Percentiles rank a stretch among this genome's conserved stretches.
These are phyloP conservation scores for Antidorcas marsupialis DNA, from an alignment of 2,113 vertebrate genomes.

Conservation along the genomic window DNA sequence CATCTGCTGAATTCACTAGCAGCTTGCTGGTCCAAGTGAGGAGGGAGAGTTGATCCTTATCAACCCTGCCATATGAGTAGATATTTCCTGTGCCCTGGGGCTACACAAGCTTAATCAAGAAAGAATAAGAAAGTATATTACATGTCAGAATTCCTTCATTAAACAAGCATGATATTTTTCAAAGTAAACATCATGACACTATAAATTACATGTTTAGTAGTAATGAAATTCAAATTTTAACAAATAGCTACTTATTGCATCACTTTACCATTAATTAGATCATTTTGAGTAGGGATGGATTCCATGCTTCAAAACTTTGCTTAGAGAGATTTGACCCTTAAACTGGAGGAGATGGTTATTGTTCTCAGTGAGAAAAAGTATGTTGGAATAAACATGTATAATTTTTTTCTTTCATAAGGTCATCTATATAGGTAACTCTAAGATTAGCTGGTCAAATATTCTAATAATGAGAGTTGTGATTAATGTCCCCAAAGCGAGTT, in stretches of 20 bases:
- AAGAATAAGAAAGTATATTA: conserved; percentile 43
- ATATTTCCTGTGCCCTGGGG: conserved; percentile 68
- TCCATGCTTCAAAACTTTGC: background rate
- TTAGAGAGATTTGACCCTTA: background rate
- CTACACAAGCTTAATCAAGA: conserved; percentile 50
- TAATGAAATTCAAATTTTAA: background rate
- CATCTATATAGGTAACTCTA: background rate
- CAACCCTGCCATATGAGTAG: conserved; percentile 67
- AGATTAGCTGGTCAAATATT: background rate
- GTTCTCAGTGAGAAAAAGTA: background rate
- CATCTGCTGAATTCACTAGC: conserved; percentile 80
- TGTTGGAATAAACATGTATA: background rate
- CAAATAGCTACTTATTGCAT: background rate
- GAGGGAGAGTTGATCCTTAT: conserved; percentile 71
- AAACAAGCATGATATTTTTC: conserved; percentile 14
- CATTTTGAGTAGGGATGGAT: background rate
- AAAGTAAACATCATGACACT: background rate
- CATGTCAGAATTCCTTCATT: conserved; percentile 59
- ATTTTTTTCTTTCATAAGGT: background rate
- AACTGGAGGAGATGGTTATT: background rate
- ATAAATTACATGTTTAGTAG: background rate
- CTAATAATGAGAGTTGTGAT: background rate
- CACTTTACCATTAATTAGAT: background rate
- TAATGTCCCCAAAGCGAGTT: background rate
- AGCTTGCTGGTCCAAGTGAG: conserved; percentile 77